Evolutionary conservation across 2,113 vertebrate genomes (phyloP), one percentile per base, ranked within the genome.

Genomic region (Ptilonorhynchus violaceus): DNA sequence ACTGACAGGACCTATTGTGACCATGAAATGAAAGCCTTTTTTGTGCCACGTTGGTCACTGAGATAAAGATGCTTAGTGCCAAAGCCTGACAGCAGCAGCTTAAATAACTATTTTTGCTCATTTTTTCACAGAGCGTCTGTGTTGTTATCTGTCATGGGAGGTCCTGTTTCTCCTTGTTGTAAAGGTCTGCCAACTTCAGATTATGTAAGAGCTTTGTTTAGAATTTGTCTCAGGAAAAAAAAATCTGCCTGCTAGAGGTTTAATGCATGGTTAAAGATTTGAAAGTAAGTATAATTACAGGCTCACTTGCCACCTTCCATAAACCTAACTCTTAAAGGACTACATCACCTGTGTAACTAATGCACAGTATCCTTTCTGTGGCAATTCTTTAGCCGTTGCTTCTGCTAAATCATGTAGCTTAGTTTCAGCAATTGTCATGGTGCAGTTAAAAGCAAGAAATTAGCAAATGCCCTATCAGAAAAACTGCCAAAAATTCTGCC

Each of bases 11-110:
- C 27, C 72, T 64, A 24, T 18, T 39, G 69, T 46, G 69, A 41
- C 23, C 0, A 2, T n/a, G 41, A 74, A 41, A 28, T 17, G 25
- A 60, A 62, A 69, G 15, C 31, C 15, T 37, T 50, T 56, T 9
- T 10, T 12, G 22, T 50, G 52, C 52, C 7, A 5, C 1, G 0
- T 4, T 22, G 41, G 72, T 73, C 19, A 9, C 28, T 28, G 28
- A 56, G 73, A 24, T 35, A 37, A 46, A 47, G 53, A 16, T 27
- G 24, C 19, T 72, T 14, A 1, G 13, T 56, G 68, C 37, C 1
- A 4, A 72, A 81, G 56, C n/a, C 35, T 44, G 49, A 41, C 72
- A 72, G 58, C 62, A 68, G 70, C 67, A 60, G 41, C 13, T 35
- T 33, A 72, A 67, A 7, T 49, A 59, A 59, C 6, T 33, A 17